Evolutionary conservation across 1,140 invertebrate genomes (phyloP), one percentile per base, ranked within the genome.

Genomic region (Branchinecta lynchi): DNA sequence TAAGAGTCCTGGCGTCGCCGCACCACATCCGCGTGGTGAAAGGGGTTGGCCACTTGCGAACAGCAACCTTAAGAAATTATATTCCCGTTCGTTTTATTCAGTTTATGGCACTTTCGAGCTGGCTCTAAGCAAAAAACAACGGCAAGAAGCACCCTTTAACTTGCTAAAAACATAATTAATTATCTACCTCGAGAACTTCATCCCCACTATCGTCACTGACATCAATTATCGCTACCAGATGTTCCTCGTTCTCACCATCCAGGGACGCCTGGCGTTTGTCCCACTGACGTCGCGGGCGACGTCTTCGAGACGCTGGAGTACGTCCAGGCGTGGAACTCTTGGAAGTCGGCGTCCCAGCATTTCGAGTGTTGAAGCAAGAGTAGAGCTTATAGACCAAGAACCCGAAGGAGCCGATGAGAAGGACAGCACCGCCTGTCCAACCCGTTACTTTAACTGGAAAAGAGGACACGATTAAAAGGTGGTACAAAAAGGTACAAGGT

Each of bases 391-490:
- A 60, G 17, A 60, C 12, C 12, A 60, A 20, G 17, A 60, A 20
- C 12, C 51, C 51, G 17, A 60, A 60, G 51, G 51, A 60, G 12
- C 51, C 51, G 17, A 60, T 60, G 12, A 60, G 51, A 60, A 60
- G 51, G 51, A 60, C 51, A 60, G 51, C 51, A 60, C 51, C 51
- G 51, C 51, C 51, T 15, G 51, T 20, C 51, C 51, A 60, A 15
- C 51, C 51, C 17, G 51, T 60, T 15, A 60, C 51, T 60, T 60
- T 60, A 12, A 60, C 51, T 60, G 51, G 51, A 60, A 60, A 60
- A 60, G 51, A 60, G 51, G 51, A 12, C 3, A 60, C 12, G 6
- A 60, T 60, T 20, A 60, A 20, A 20, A 1, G 32, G 32, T 32
- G 32, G 32, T 32, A 32, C 32, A 32, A 3, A 32, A 32, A 32